Evolutionary conservation across 2,113 vertebrate species (phyloP).

Genomic region (Poeciliopsis turrubarensis): DNA sequence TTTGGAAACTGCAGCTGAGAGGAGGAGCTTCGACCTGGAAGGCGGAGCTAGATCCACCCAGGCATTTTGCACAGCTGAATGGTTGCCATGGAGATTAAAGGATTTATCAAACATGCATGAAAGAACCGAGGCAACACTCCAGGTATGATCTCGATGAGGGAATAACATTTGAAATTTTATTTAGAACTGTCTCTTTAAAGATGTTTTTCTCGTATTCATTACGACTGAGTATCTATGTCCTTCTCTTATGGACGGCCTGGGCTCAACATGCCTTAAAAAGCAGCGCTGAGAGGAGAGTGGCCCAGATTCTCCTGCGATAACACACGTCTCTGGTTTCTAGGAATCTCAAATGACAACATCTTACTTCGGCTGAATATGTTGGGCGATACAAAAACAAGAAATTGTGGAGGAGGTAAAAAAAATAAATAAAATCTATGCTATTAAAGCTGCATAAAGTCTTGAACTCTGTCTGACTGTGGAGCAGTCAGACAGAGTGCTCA

Average conservation of each 20-base stretch:
- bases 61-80: too few relatives aligned
- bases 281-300: background rate
- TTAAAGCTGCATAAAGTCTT: slow-evolving; percentile 81
- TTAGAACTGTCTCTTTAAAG: background rate
- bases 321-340: background rate
- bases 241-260: background rate
- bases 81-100: too few relatives aligned
- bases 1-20: too few relatives aligned
- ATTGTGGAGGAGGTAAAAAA: slow-evolving; percentile 8
- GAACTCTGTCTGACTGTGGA: slow-evolving; percentile 70
- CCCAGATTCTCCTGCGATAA: background rate
- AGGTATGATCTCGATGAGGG: too few relatives aligned
- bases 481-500: background rate
- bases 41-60: too few relatives aligned
- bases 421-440: slow-evolving; percentile 31
- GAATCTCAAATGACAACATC: background rate
- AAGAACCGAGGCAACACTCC: too few relatives aligned
- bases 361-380: slow-evolving; percentile 16
- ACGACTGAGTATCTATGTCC: background rate
- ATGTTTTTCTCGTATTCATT: background rate
- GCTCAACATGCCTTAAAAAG: background rate
- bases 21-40: too few relatives aligned
- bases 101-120: too few relatives aligned
- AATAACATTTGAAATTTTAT: too few relatives aligned
- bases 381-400: slow-evolving; percentile 22